phyloP scores from a whole-genome alignment of 2,113 vertebrate genomes.

The Syngnathus floridae region DNA sequence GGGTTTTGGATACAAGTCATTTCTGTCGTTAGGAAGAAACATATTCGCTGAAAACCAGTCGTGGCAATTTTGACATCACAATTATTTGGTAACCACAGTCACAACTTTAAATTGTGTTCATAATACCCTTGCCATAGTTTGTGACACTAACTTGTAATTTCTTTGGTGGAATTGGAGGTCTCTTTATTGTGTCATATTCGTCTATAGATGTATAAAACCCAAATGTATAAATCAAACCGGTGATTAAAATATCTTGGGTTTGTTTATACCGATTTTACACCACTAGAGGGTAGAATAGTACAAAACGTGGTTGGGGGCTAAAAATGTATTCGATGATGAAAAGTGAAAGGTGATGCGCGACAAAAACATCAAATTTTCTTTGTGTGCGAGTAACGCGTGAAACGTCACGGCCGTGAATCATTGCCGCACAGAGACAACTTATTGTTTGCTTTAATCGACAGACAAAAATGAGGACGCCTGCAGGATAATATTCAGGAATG shows the following conservation, averaged over 20 bases:
- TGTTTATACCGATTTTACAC: not conserved
- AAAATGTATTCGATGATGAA: not conserved
- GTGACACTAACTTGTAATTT: too few species aligned
- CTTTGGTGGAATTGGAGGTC: too few species aligned
- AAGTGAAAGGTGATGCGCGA: not conserved
- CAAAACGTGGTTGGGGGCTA: too few species aligned
- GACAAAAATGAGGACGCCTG: not conserved
- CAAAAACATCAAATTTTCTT: not conserved
- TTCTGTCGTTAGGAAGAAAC: not conserved
- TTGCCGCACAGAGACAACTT: too few species aligned
- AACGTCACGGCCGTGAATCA: not conserved
- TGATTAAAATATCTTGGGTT: not conserved
- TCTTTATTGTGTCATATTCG: too few species aligned
- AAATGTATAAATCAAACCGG: too few species aligned
- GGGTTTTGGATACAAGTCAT: not conserved
- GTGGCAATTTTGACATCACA: not conserved
- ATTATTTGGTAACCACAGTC: not conserved
- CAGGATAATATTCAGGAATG: not conserved
- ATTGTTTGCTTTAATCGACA: not conserved
- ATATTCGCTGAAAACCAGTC: not conserved
- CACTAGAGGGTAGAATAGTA: not conserved
- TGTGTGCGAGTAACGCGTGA: not conserved
- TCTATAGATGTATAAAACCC: too few species aligned
- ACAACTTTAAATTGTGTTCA: too few species aligned
- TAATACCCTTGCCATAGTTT: too few species aligned